Evolutionary conservation across 2,113 vertebrate species (phyloP).

Genomic region (Lathamus discolor): DNA sequence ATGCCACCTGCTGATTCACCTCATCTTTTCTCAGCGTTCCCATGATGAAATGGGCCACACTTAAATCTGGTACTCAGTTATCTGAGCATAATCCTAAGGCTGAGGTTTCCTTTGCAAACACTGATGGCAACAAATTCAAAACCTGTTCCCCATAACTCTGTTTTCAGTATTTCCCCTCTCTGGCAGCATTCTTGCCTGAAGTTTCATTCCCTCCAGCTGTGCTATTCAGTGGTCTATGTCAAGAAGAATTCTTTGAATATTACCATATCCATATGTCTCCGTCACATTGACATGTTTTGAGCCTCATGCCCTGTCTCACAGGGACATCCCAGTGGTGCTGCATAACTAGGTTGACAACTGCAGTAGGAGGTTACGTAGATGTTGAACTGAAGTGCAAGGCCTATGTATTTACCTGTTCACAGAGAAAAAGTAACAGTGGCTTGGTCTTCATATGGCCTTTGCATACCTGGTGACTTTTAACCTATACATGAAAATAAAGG

Average conservation of each 20-base stretch:
- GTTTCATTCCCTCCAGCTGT: not conserved
- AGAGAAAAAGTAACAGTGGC: not conserved
- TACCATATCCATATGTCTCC: rapidly evolving
- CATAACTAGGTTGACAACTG: not conserved
- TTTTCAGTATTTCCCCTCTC: not conserved
- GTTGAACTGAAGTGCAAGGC: not conserved
- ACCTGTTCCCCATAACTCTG: not conserved
- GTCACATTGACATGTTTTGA: rapidly evolving
- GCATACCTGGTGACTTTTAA: not conserved
- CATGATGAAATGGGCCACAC: not conserved
- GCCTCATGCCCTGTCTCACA: not conserved
- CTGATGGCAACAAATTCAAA: not conserved
- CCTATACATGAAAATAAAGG: not conserved
- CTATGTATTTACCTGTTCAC: not conserved
- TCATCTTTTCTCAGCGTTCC: not conserved
- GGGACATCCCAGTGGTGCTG: not conserved
- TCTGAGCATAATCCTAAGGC: not conserved
- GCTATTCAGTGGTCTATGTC: not conserved
- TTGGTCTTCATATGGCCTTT: not conserved
- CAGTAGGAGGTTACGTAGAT: not conserved
- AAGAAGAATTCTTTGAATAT: not conserved
- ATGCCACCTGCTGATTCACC: not conserved
- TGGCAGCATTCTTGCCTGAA: not conserved
- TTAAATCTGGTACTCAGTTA: not conserved
- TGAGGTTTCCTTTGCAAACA: not conserved